A percentile compares a stretch with the other conserved stretches of the same genome.
Evolutionary conservation across 2,888 invertebrate species (phyloP).

Genomic region (Prosapia bicincta): DNA sequence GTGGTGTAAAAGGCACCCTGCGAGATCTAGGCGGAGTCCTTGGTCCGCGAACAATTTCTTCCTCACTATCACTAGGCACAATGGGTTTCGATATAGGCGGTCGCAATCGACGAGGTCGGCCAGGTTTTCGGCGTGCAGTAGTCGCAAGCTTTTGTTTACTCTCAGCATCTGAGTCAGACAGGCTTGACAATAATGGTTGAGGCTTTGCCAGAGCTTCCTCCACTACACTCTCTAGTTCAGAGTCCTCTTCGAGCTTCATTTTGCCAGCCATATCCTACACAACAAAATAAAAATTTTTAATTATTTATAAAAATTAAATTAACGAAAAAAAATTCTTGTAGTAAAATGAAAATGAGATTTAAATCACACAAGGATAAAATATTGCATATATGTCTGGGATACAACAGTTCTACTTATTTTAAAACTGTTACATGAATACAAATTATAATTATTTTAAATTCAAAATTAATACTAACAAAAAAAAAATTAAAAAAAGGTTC

Average conservation of each 20-base stretch:
- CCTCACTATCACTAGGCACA: slow-evolving; percentile 44
- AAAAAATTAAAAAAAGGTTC: too few species aligned
- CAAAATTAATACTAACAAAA: too few species aligned
- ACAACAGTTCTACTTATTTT: not conserved
- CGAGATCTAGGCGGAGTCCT: slow-evolving; percentile 18
- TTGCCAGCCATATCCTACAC: slow-evolving; percentile 51
- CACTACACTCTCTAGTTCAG: slow-evolving; percentile 54
- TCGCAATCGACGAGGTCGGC: slow-evolving; percentile 27
- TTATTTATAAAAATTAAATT: too few species aligned
- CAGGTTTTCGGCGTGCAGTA: slow-evolving; percentile 39
- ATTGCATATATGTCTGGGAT: not conserved
- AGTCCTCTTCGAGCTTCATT: slow-evolving; percentile 42
- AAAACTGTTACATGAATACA: too few species aligned
- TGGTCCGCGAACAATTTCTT: slow-evolving; percentile 37
- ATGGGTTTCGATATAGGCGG: slow-evolving; percentile 7
- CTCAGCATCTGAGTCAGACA: slow-evolving; percentile 54
- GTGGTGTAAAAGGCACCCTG: slow-evolving; percentile 34
- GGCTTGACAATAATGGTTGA: slow-evolving; percentile 54
- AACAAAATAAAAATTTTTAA: too few species aligned
- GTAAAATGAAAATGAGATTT: not conserved
- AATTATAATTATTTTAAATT: too few species aligned
- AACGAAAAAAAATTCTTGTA: not conserved
- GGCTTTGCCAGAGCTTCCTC: slow-evolving; percentile 50
- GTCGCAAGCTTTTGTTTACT: slow-evolving; percentile 38
- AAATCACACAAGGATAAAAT: not conserved